Evolutionary conservation across 1,140 invertebrate genomes (phyloP).

Genomic region (Melanaphis sacchari): DNA sequence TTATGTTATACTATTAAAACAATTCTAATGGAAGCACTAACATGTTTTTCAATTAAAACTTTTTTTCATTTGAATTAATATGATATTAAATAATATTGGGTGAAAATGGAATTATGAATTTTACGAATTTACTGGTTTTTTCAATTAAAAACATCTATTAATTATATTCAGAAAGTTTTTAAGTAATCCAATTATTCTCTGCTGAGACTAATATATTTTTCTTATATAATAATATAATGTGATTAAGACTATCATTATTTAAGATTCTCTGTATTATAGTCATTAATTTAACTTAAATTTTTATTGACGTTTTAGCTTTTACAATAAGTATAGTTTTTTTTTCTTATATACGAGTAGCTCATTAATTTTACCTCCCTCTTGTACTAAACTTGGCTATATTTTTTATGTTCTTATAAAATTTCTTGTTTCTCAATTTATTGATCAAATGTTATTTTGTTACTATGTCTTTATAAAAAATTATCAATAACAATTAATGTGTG

Average conservation of each 20-base stretch:
- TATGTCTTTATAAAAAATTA: background rate
- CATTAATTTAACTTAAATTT: background rate
- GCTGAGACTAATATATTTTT: background rate
- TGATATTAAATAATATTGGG: background rate
- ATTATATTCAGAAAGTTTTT: background rate
- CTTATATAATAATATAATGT: background rate
- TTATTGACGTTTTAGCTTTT: background rate
- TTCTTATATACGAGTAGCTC: background rate
- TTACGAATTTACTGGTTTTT: background rate
- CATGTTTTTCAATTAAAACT: slow-evolving; percentile 33
- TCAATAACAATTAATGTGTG: background rate
- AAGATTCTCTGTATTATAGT: background rate
- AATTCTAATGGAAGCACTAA: background rate
- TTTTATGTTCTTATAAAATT: background rate
- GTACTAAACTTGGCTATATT: background rate
- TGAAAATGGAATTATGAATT: background rate
- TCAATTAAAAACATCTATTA: background rate
- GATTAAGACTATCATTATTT: background rate
- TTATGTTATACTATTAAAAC: background rate
- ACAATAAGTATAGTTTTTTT: background rate
- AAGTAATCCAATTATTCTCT: background rate
- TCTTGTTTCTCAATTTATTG: background rate
- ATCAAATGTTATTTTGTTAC: background rate
- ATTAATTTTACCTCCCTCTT: background rate
- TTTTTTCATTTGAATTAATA: slow-evolving; percentile 36